A percentile compares a stretch with the other conserved stretches of the same genome.
These are phyloP conservation scores for Barypeithes pellucidus DNA, from an alignment of 2,888 invertebrate genomes.

Conservation along the genomic window DNA sequence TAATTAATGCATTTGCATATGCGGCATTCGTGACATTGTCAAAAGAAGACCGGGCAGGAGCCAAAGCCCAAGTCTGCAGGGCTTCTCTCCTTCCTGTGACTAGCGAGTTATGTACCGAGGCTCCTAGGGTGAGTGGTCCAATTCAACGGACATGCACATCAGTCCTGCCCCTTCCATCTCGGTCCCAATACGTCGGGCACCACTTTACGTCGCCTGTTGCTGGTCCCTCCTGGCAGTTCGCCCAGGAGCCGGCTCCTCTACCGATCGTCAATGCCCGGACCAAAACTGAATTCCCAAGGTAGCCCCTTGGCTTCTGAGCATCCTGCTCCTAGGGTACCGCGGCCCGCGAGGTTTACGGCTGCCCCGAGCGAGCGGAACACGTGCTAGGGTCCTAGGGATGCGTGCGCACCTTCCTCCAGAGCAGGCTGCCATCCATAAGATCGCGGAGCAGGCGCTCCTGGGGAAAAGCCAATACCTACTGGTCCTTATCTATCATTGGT, in stretches of 20 bases:
- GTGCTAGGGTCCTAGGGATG: background rate
- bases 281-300: background rate
- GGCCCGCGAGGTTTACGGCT: background rate
- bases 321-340: background rate
- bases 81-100: background rate
- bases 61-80: too few species aligned
- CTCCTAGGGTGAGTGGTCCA: too few species aligned
- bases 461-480: background rate
- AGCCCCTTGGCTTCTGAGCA: background rate
- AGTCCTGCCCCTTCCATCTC: too few species aligned
- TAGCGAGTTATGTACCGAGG: too few species aligned
- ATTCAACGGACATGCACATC: background rate
- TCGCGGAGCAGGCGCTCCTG: conserved; percentile 2
- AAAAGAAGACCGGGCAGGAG: too few species aligned
- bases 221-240: conserved; percentile 24
- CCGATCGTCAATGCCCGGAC: background rate
- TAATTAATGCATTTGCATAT: too few species aligned
- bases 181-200: too few species aligned
- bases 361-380: background rate
- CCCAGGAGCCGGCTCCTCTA: conserved; percentile 22
- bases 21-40: too few species aligned
- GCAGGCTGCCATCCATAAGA: conserved; percentile 8
- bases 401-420: background rate
- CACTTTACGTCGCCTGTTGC: conserved; percentile 14
- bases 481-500: background rate